Percentiles rank a stretch among this genome's conserved stretches.
phyloP scores from a whole-genome alignment of 2,888 invertebrate genomes.

The Thymelicus sylvestris region DNA sequence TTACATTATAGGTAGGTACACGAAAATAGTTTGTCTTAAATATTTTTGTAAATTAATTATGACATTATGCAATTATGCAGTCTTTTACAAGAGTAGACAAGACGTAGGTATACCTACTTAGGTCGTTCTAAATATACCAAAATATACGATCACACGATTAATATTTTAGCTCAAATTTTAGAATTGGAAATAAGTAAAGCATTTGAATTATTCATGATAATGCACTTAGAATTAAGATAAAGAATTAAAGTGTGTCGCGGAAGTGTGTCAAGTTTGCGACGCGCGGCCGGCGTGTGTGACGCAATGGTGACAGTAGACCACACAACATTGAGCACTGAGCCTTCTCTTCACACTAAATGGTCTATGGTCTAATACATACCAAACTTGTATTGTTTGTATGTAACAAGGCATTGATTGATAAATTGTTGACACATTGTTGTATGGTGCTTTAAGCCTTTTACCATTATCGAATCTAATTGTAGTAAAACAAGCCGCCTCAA shows the following conservation, averaged over 20 bases:
- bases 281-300: slow-evolving; percentile 47
- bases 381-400: not conserved
- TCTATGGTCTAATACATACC: not conserved
- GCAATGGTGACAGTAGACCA: slow-evolving; percentile 52
- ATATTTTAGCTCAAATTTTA: no score
- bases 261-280: slow-evolving; percentile 72
- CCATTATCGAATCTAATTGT: not conserved
- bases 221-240: slow-evolving; percentile 34
- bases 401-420: slow-evolving; percentile 1
- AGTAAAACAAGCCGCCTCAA: not conserved
- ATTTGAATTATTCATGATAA: not conserved
- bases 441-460: not conserved
- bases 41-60: no score
- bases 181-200: not conserved
- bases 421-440: not conserved
- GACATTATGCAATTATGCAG: no score
- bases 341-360: slow-evolving; percentile 16
- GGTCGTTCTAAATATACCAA: no score
- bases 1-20: no score
- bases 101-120: no score
- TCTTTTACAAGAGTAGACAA: not conserved
- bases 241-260: slow-evolving; percentile 51
- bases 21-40: no score
- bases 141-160: no score
- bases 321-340: slow-evolving; percentile 38